Evolutionary conservation across 2,113 vertebrate species (phyloP).

Genomic region (Aplodontia rufa): DNA sequence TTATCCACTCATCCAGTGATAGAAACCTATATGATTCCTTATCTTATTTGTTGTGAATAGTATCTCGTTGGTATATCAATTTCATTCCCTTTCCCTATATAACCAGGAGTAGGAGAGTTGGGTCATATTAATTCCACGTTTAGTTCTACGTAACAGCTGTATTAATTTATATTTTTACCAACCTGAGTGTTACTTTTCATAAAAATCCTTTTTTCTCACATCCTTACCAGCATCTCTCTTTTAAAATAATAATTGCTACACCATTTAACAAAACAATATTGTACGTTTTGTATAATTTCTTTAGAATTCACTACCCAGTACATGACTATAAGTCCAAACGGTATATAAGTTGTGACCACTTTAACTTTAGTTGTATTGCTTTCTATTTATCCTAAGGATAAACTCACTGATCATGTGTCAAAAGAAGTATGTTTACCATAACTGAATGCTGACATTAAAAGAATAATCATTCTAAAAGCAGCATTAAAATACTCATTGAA

Average conservation of each 20-base stretch:
- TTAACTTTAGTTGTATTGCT: background rate
- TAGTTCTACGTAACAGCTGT: background rate
- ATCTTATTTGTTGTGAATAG: background rate
- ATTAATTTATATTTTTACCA: background rate
- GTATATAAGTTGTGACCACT: background rate
- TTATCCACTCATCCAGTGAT: background rate
- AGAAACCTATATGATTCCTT: background rate
- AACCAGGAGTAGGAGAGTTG: too few relatives aligned
- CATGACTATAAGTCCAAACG: background rate
- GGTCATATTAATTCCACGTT: background rate
- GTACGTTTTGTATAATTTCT: background rate
- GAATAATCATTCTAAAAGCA: background rate
- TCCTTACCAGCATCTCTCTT: background rate
- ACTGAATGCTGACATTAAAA: background rate
- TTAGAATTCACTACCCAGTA: background rate
- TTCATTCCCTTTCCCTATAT: background rate
- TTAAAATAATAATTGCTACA: constrained; percentile 1
- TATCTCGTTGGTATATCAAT: background rate
- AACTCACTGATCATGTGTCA: background rate
- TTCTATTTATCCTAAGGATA: background rate
- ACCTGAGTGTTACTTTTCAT: background rate
- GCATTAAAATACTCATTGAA: background rate
- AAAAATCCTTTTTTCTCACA: background rate
- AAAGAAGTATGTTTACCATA: background rate
- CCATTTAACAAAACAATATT: background rate